Conservation (phyloP, 2,113 vertebrate species). For the Petrocephalus zakoni region DNA sequence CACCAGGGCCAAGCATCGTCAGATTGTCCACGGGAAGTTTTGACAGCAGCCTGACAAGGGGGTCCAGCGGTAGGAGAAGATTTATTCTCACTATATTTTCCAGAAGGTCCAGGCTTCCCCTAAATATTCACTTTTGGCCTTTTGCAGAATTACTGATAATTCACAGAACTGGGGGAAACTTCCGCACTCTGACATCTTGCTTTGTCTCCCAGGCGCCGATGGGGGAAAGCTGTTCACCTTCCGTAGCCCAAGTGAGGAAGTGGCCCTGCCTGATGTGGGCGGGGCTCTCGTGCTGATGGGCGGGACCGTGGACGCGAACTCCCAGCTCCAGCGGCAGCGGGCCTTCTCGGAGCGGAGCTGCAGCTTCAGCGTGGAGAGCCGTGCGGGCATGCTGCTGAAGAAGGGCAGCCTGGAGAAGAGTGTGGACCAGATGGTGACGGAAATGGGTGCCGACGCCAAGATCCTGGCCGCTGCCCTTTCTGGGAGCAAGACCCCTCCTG, state of each 20-base stretch:
- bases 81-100: not conserved
- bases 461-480: conserved; percentile 83
- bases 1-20: conserved; percentile 76
- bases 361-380: conserved; percentile 87
- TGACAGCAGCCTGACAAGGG: conserved; percentile 59
- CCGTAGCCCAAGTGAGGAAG: conserved; percentile 61
- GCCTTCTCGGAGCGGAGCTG: conserved; percentile 84
- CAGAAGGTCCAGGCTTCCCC: not conserved
- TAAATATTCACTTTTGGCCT: not conserved
- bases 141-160: not conserved
- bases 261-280: conserved; percentile 55
- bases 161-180: not conserved
- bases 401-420: conserved; percentile 74
- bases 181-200: not conserved
- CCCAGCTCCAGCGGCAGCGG: conserved; percentile 77
- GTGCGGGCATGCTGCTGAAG: conserved; percentile 82
- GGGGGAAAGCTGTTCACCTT: conserved; percentile 62
- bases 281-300: conserved; percentile 31
- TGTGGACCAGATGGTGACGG: conserved; percentile 76
- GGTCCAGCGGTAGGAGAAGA: conserved; percentile 65
- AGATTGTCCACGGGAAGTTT: conserved; percentile 77
- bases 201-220: conserved; percentile 50
- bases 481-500: conserved; percentile 53
- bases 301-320: conserved; percentile 46
- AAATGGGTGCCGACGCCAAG: conserved; percentile 92